Evolutionary conservation across 2,797 vertebrate species (phyloP), one percentile per base, ranked within the genome.

Genomic region (Falco concolor): DNA sequence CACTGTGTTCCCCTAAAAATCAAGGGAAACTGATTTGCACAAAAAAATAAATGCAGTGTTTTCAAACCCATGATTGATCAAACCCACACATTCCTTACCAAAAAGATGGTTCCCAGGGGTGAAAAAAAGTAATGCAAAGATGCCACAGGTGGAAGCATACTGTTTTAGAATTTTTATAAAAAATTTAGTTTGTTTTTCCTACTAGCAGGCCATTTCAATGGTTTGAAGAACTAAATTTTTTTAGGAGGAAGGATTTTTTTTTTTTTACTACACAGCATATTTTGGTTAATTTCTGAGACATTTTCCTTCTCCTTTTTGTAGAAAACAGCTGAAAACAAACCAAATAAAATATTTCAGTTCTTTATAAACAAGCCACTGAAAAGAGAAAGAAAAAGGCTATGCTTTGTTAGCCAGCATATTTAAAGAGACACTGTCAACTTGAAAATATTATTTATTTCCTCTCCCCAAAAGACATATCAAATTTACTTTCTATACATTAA

Each of bases 241-340:
- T 42, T 17, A 36, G 53, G 42, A 34, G 52, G 13, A 36, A 77
- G 9, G 5, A 44, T 52, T 83, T 86, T 30, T 9, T 30, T 9
- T 0, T 6, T 91, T 76, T 82, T 30, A 75, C 36, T 78, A 92
- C 74, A 89, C 10, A 23, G 67, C 3, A 25, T 84, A 95, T 93
- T 93, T 93, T 90, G 13, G 57, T 88, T 95, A 85, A 86, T 95
- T 97, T 96, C 67, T 89, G 76, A 94, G 83, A 87, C 24, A 49
- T 90, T 90, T 92, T 94, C 78, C 13, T 73, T 97, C 53, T 93
- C 59, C 96, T 67, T 95, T 72, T 64, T 27, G 50, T 91, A 96
- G 67, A 96, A 97, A 97, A 96, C 79, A 85, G 72, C 77, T 97
- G 90, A 95, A 97, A 96, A 95, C 59, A 97, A 97, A 97, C 89